phyloP scores from a whole-genome alignment of 1,140 invertebrate species.

The Scylla paramamosain region DNA sequence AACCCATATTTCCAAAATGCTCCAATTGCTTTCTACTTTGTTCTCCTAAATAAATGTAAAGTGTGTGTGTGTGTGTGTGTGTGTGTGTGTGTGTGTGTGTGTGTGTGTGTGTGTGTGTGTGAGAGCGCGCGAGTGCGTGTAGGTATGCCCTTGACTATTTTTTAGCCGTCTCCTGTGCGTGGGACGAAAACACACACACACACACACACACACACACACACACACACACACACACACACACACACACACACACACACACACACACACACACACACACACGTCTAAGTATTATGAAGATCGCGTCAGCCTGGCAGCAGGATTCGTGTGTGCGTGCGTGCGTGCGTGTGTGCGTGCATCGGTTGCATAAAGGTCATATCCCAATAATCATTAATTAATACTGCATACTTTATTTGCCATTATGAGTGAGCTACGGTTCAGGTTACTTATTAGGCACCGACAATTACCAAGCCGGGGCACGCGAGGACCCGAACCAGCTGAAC shows the following conservation, averaged over 20 bases:
- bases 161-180: too few relatives aligned
- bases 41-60: too few relatives aligned
- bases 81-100: too few relatives aligned
- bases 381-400: constrained; percentile 17
- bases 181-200: not conserved
- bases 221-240: constrained; percentile 39
- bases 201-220: constrained; percentile 25
- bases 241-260: constrained; percentile 41
- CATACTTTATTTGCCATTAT: constrained; percentile 14
- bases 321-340: not conserved
- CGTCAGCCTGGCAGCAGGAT: not conserved
- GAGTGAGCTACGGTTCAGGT: not conserved
- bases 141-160: too few relatives aligned
- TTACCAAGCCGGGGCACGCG: not conserved
- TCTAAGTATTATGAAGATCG: too few relatives aligned
- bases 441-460: not conserved
- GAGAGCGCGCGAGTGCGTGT: too few relatives aligned
- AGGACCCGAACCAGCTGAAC: not conserved
- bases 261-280: constrained; percentile 33
- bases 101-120: too few relatives aligned
- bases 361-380: not conserved
- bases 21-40: too few relatives aligned
- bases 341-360: not conserved
- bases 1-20: too few relatives aligned
- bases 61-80: too few relatives aligned